Percentiles rank a stretch among this genome's conserved stretches.
Evolutionary conservation across 2,888 invertebrate genomes (phyloP).

Genomic region (Gnatocerus cornutus): DNA sequence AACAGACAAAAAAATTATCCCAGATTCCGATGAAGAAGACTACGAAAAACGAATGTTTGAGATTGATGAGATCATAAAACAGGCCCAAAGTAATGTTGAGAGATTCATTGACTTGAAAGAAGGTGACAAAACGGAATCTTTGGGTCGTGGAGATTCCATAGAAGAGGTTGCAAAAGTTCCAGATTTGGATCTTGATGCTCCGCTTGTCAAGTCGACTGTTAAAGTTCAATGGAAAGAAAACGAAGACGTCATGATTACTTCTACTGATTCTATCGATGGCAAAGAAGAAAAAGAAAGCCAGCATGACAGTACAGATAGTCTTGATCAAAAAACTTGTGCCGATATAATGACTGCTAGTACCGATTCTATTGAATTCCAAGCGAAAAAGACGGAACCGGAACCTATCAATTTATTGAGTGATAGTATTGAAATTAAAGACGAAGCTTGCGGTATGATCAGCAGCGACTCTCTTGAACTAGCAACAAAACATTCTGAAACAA

Average conservation of each 20-base stretch:
- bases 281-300: constrained; percentile 71
- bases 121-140: constrained; percentile 74
- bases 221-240: constrained; percentile 69
- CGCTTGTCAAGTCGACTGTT: constrained; percentile 66
- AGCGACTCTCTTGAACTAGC: constrained; percentile 73
- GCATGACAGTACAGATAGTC: constrained; percentile 79
- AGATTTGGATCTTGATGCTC: constrained; percentile 72
- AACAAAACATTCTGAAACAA: constrained; percentile 67
- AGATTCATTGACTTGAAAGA: constrained; percentile 75
- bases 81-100: constrained; percentile 80
- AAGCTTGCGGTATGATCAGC: constrained; percentile 70
- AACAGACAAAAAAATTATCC: constrained; percentile 75
- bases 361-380: constrained; percentile 73
- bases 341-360: constrained; percentile 76
- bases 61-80: constrained; percentile 80
- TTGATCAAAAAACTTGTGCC: constrained; percentile 76
- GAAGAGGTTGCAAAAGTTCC: constrained; percentile 74
- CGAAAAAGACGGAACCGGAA: constrained; percentile 62
- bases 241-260: constrained; percentile 75
- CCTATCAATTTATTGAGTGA: constrained; percentile 72
- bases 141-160: constrained; percentile 73
- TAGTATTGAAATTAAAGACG: constrained; percentile 73
- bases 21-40: constrained; percentile 76
- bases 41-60: constrained; percentile 80
- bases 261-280: constrained; percentile 78